Percentiles rank a stretch among this genome's conserved stretches.
These are phyloP conservation scores for Pachliopta kotzebuea DNA, from an alignment of 2,888 invertebrate species.

Conservation along the genomic window DNA sequence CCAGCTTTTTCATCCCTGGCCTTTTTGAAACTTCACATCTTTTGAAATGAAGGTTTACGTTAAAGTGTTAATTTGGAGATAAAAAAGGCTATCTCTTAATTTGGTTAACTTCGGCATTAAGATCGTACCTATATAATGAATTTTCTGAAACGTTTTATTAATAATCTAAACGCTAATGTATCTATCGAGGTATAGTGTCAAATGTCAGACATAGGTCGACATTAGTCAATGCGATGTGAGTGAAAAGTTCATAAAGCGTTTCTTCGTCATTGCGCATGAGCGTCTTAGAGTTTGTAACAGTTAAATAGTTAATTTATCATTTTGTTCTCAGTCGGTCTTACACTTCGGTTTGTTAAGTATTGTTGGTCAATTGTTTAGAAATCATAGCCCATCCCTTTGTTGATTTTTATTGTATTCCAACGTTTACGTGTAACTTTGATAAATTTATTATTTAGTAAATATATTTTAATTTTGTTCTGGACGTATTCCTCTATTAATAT, in stretches of 20 bases:
- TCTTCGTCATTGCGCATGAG: conserved; percentile 5
- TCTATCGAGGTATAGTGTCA: conserved; percentile 32
- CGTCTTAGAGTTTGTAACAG: not conserved
- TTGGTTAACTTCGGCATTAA: not conserved
- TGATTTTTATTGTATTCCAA: too few relatives aligned
- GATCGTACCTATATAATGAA: not conserved
- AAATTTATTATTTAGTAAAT: too few relatives aligned
- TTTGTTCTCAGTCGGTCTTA: not conserved
- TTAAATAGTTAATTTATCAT: not conserved
- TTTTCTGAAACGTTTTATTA: conserved; percentile 9
- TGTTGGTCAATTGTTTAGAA: not conserved
- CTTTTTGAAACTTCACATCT: not conserved
- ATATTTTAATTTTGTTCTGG: too few relatives aligned
- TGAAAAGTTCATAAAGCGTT: conserved; percentile 21
- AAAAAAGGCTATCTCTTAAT: not conserved
- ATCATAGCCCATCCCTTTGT: too few relatives aligned
- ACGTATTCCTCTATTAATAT: too few relatives aligned
- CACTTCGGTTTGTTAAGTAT: not conserved
- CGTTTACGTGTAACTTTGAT: too few relatives aligned
- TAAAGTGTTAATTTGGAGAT: not conserved
- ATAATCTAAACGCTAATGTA: conserved; percentile 11
- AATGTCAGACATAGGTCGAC: conserved; percentile 32
- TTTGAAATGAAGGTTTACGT: not conserved
- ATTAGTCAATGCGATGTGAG: conserved; percentile 20
- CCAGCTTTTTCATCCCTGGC: not conserved